Base-by-base conservation (phyloP, 1,140 invertebrate genomes). In the Protaetia brevitarsis region DNA sequence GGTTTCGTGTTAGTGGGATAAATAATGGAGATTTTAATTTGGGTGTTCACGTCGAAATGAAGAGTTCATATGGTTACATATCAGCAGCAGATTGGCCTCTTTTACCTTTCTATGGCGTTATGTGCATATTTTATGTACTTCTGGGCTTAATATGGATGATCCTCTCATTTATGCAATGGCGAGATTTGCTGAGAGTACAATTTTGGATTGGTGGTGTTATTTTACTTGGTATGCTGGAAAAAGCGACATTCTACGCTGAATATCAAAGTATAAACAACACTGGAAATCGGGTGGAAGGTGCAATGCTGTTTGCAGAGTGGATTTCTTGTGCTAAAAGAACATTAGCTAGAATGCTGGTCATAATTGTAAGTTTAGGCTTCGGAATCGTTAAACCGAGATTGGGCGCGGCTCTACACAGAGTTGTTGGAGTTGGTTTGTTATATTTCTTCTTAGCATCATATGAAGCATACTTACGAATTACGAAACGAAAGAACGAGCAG, bases 151-250 rank as follows among this genome's bases (percentile, higher is more conserved):
- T 85, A 30, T 97, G 95, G 95, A 81, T 96, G 31, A 75, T 88
- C 5, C 84, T 94, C n/a, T 93, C 91, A 16, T 90, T 89, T 67
- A 80, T 89, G 67, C 91, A 94, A 77, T 97, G 94, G 94, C 82
- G 91, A 66, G 95, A 97, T 78, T 80, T 97, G 3, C 80, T 97
- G n/a, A 82, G 94, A 56, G 92, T 97, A 28, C 95, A 97, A 82
- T 96, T 95, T 81, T 97, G 95, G 94, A 95, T 97, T 75, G 93
- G 92, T 5, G 93, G 85, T 31, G 93, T 96, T 34, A 93, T 95
- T 64, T 80, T 96, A 27, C 78, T 96, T 0, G 94, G 94, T 71
- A 90, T 93, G 88, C 71, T 92, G 7, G 91, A 91, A 78, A 91
- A 88, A 76, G 93, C 95, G 13, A 89, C 93, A 0, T 97, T 95